Evolutionary conservation across 2,797 vertebrate species (phyloP).

Genomic region (Telmatherina bonti): DNA sequence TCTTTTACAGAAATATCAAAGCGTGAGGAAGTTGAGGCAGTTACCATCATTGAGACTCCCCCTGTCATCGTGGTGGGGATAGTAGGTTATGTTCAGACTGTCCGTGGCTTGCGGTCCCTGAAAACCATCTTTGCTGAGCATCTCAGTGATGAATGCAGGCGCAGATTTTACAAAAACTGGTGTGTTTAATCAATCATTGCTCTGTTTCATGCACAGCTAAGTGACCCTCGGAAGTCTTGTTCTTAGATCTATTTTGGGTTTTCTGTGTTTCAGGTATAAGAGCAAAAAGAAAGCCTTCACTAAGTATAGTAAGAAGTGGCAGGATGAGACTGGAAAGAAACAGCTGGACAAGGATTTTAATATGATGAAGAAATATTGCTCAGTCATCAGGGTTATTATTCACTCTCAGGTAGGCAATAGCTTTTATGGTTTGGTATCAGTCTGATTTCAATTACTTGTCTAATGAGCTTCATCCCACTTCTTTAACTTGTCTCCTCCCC

Average conservation of each 20-base stretch:
- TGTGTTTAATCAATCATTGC: slow-evolving; percentile 43
- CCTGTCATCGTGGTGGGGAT: slow-evolving; percentile 91
- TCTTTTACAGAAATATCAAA: slow-evolving; percentile 87
- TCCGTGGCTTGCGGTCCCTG: slow-evolving; percentile 87
- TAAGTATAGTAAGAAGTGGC: slow-evolving; percentile 94
- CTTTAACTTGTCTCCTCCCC: neutral
- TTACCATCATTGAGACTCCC: slow-evolving; percentile 93
- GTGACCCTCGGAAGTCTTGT: neutral
- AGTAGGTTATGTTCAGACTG: slow-evolving; percentile 90
- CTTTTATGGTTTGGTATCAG: neutral
- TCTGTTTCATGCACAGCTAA: neutral
- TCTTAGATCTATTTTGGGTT: neutral
- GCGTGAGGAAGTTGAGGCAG: slow-evolving; percentile 92
- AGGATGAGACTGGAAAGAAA: slow-evolving; percentile 88
- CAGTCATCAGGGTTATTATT: slow-evolving; percentile 90
- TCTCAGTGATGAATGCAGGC: slow-evolving; percentile 92
- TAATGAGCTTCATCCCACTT: neutral
- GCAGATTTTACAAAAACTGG: slow-evolving; percentile 97
- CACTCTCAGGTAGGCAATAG: slow-evolving; percentile 90
- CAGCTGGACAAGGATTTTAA: slow-evolving; percentile 93
- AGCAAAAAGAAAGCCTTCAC: slow-evolving; percentile 97
- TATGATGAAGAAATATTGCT: slow-evolving; percentile 93
- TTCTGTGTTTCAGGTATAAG: slow-evolving; percentile 85
- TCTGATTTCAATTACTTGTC: neutral
- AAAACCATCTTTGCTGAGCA: slow-evolving; percentile 96